Evolutionary conservation across 2,113 vertebrate species (phyloP).

Genomic region (Cochlearius cochlearius): DNA sequence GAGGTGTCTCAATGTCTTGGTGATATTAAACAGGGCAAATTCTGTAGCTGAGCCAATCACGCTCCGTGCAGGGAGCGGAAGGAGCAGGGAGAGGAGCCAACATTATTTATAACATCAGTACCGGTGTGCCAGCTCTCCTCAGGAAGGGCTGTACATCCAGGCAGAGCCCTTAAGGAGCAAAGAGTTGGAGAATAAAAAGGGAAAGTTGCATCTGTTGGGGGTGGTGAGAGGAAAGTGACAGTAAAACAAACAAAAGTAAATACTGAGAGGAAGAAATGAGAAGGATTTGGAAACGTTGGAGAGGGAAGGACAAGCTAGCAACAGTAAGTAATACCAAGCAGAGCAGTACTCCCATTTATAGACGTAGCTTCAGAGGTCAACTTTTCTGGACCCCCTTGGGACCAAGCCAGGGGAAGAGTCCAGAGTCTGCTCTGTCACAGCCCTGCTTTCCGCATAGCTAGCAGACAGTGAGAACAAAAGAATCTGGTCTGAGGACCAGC

Average conservation of each 20-base stretch:
- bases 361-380: background rate
- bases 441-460: background rate
- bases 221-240: background rate
- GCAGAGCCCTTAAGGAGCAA: background rate
- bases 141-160: slow-evolving; percentile 20
- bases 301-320: background rate
- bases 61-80: background rate
- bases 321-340: background rate
- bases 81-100: background rate
- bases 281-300: background rate
- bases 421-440: background rate
- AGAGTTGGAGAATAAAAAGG: background rate
- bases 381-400: background rate
- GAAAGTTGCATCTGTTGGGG: slow-evolving; percentile 17
- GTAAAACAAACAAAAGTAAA: background rate
- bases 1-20: background rate
- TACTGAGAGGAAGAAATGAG: background rate
- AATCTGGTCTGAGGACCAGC: background rate
- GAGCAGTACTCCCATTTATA: background rate
- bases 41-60: background rate
- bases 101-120: slow-evolving; percentile 21
- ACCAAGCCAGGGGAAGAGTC: background rate
- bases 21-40: slow-evolving; percentile 3
- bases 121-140: slow-evolving; percentile 25
- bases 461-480: background rate